Evolutionary conservation across 2,888 invertebrate genomes (phyloP), one percentile per base, ranked within the genome.

Genomic region (Beris chalybata): DNA sequence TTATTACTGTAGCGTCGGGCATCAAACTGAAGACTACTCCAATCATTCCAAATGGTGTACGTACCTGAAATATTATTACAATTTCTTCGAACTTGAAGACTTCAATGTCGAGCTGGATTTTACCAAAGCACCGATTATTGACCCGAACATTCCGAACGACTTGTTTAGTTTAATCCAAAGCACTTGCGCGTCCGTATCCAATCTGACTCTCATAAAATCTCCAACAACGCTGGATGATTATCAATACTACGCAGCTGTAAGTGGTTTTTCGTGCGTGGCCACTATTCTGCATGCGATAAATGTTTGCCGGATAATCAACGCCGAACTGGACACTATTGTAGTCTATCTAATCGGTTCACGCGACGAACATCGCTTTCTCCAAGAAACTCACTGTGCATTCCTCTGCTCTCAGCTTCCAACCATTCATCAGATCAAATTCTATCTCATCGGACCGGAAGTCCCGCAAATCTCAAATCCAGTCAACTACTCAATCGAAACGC

Each of bases 251-350:
- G 69, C 73, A 0, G 69, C 70, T 5, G 74, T 72, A 4, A 74
- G 75, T 5, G 74, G 74, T 9, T 78, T 75, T 22, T 78, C 78
- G 32, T 76, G 74, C 65, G 72, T 78, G 13, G 73, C 69, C 13
- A 74, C 75, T 11, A 69, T 77, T 50, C 74, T 75, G 7, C 72
- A 74, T 61, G 71, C 71, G 1, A 38, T 77, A 0, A 65, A 70
- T 2, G 56, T 73, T 13, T 58, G 72, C 1, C 30, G 73, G 12
- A 53, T 70, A 9, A 38, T 67, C 4, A 31, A 58, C 5, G 55
- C 69, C 7, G 30, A 54, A 1, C 57, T 61, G 0, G 15, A 57
- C 0, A 69, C 66, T 11, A 71, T 74, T 54, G 69, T 69, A 4
- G 71, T 76, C 4, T 76, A 72, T 48, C 67, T 79, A 13, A 70